Conservation (phyloP, 2,888 invertebrate genomes). For the Carcina quercana region DNA sequence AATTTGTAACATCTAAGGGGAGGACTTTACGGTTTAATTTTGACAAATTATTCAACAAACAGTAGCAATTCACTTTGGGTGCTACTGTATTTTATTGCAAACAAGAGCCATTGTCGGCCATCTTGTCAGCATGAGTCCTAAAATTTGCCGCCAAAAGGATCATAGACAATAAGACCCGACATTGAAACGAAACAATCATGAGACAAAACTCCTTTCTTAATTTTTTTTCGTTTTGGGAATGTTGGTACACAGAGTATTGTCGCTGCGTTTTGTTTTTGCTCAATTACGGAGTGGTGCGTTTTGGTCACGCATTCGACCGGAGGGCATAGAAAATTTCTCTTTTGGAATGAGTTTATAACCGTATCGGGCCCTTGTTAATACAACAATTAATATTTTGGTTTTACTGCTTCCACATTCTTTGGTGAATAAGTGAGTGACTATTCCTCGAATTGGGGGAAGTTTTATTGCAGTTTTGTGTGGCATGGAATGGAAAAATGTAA, state of each 20-base stretch:
- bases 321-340: conserved; percentile 53
- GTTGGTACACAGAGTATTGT: conserved; percentile 51
- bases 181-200: too few species aligned
- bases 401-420: conserved; percentile 61
- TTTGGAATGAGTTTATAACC: too few species aligned
- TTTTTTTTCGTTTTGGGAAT: conserved; percentile 36
- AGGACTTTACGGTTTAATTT: conserved; percentile 46
- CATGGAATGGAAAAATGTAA: too few species aligned
- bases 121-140: conserved; percentile 51
- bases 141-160: conserved; percentile 47
- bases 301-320: conserved; percentile 36
- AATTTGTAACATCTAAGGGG: too few species aligned
- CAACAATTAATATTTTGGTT: conserved; percentile 31
- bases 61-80: conserved; percentile 48
- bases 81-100: conserved; percentile 28
- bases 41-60: conserved; percentile 45
- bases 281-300: conserved; percentile 62
- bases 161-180: conserved; percentile 25
- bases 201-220: conserved; percentile 4
- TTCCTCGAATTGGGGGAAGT: too few species aligned
- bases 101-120: conserved; percentile 28
- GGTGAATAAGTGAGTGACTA: conserved; percentile 39
- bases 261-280: conserved; percentile 67
- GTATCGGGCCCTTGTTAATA: conserved; percentile 15
- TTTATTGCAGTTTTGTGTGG: too few species aligned